These are phyloP conservation scores for Orchesella cincta DNA, from an alignment of 1,140 invertebrate genomes.

Conservation along the genomic window DNA sequence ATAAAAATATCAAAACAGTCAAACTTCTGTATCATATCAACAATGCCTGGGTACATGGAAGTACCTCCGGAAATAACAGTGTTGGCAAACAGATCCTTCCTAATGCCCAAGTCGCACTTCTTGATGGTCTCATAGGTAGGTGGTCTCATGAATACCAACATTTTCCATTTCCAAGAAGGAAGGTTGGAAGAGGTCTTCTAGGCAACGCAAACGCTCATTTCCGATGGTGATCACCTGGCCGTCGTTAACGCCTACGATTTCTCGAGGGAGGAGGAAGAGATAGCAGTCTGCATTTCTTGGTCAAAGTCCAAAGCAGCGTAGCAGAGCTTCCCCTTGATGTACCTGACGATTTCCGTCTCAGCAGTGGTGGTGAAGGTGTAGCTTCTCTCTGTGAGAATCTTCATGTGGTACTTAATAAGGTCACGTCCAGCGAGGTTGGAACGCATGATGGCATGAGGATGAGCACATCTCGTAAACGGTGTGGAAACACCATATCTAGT, in stretches of 20 bases:
- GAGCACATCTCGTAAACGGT: conserved; percentile 70
- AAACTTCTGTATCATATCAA: conserved; percentile 59
- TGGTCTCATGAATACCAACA: conserved; percentile 56
- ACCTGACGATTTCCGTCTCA: conserved; percentile 66
- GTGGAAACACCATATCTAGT: background rate
- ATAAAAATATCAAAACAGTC: too few relatives aligned
- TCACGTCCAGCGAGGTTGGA: conserved; percentile 86
- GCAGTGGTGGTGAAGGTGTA: conserved; percentile 66
- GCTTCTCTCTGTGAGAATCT: conserved; percentile 80
- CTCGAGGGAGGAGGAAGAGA: conserved; percentile 58
- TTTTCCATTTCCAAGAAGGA: conserved; percentile 61
- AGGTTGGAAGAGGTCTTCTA: conserved; percentile 62
- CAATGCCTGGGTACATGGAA: conserved; percentile 66
- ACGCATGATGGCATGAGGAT: conserved; percentile 71
- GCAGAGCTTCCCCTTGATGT: conserved; percentile 62
- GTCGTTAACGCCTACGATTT: conserved; percentile 62
- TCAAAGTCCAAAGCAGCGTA: conserved; percentile 75
- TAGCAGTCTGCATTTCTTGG: conserved; percentile 62
- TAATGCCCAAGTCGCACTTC: conserved; percentile 61
- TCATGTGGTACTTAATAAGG: conserved; percentile 85
- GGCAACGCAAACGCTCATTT: conserved; percentile 67
- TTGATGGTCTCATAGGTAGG: conserved; percentile 67
- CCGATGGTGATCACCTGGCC: conserved; percentile 66
- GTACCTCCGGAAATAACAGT: conserved; percentile 66
- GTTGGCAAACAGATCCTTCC: conserved; percentile 78